Evolutionary conservation across 2,888 invertebrate species (phyloP), one percentile per base, ranked within the genome.

Genomic region (Helleia helle): DNA sequence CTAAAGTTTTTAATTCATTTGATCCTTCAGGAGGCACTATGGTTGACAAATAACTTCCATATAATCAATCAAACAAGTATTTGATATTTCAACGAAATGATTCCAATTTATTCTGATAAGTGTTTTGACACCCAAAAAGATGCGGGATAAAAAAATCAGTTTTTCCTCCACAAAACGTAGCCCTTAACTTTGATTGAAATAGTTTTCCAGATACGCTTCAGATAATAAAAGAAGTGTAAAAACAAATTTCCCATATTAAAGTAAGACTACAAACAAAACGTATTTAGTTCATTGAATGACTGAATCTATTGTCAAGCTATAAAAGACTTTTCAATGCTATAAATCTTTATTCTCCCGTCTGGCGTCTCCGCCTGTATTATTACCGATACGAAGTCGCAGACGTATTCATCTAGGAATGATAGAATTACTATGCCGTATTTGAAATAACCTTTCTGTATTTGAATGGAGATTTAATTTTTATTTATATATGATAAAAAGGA

Each of bases 271-370:
- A 26, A 27, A 27, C 37, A 27, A 38, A 38, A 38, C 27, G 28
- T 31, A 36, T 42, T 44, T 39, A 22, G 41, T 47, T 44, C 39
- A 42, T 44, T 39, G 42, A 34, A 40, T 27, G 36, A 38, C 26
- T 30, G 36, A 38, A 44, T 44, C 36, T 38, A 47, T 46, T 34
- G 29, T 44, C 34, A 30, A 28, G 42, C 40, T 42, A 44, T 44
- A 43, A 40, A 44, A 45, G 28, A 40, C 34, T 29, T 42, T 44
- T 39, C 45, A 36, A 41, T 37, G 40, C 40, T 40, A 46, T 41
- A 48, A 44, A 46, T 44, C 42, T 44, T 41, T 45, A 48, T 48
- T 50, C 45, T 43, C 29, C 41, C 22, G 47, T 36, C 47, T 43
- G 43, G 38, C 36, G 38, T 45, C 45, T 36, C 36, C 47, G 49